Evolutionary conservation across 30 jellyfish, hydroid and myxozoan genomes (phyloP), one percentile per base, ranked within the genome.

Genomic region (Aurelia sp.): DNA sequence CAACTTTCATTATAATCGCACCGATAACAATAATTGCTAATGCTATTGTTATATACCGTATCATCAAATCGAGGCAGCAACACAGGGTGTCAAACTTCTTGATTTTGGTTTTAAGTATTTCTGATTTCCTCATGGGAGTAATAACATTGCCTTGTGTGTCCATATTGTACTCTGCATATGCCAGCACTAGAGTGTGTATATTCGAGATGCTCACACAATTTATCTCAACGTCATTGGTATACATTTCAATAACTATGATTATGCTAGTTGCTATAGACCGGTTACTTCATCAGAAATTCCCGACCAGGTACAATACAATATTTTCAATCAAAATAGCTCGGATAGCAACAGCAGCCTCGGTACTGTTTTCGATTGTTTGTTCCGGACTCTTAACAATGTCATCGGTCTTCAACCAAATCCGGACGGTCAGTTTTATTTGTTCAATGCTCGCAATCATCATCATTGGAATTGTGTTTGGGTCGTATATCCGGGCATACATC

Each of bases 261-360:
- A 80, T 80, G 90, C 81, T 80, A 4, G 62, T 80, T 22, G 90
- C 90, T 4, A 66, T 80, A 18, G 90, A 80, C 62, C 82, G 90
- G 22, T 17, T 66, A 53, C 40, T 80, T 53, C 82, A 66, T 21
- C 90, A 80, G 83, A 80, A 66, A 57, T 80, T 80, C 82, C 78
- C 80, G 33, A 66, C 65, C 13, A 70, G 76, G 22, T 66, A 22
- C 80, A 23, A 66, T 16, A 23, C 50, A 9, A 22, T 21, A 20
- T 67, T 80, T n/a, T 44, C 90, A 5, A 67, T 48, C 3, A 72
- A 74, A 7, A 21, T 71, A 19, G 90, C 90, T 16, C 66, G 61
- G 47, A 31, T 60, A 7, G 35, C 53, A 15, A 48, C 75, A 17
- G 23, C 37, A 16, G 12, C 27, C 20, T 18, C 82, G 16, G 18